Percentiles rank a stretch among this genome's conserved stretches.
Conservation (phyloP, 2,113 vertebrate species). For the Zapus hudsonius region DNA sequence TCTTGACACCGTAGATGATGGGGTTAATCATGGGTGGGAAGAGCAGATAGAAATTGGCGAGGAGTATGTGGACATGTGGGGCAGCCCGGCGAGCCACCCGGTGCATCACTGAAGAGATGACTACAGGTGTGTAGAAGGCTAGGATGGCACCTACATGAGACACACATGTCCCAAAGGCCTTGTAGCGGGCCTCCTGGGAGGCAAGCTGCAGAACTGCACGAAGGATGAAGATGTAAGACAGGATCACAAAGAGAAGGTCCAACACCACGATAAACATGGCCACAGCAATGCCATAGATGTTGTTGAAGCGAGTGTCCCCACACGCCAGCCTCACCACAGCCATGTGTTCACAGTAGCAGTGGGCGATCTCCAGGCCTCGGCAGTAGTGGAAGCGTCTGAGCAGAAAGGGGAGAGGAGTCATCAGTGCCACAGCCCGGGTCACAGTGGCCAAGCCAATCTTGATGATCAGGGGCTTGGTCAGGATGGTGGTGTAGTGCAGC, state of each 20-base stretch:
- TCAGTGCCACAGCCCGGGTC: slow-evolving; percentile 53
- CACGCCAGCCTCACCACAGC: slow-evolving; percentile 75
- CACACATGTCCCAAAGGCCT: slow-evolving; percentile 76
- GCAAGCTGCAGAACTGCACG: slow-evolving; percentile 57
- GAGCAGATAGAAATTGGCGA: slow-evolving; percentile 77
- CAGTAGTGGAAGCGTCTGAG: slow-evolving; percentile 68
- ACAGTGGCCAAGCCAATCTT: slow-evolving; percentile 62
- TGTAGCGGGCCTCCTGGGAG: slow-evolving; percentile 64
- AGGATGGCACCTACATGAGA: slow-evolving; percentile 74
- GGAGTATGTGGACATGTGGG: slow-evolving; percentile 61
- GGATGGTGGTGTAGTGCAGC: slow-evolving; percentile 62
- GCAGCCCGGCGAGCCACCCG: slow-evolving; percentile 37
- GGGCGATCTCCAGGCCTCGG: slow-evolving; percentile 46
- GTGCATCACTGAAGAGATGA: slow-evolving; percentile 77
- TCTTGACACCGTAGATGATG: slow-evolving; percentile 78
- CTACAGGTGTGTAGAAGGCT: slow-evolving; percentile 63
- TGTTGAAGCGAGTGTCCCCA: slow-evolving; percentile 74
- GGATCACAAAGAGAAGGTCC: slow-evolving; percentile 69
- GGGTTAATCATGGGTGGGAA: slow-evolving; percentile 79
- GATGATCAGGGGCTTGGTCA: slow-evolving; percentile 55
- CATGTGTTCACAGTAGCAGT: slow-evolving; percentile 80
- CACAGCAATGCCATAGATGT: slow-evolving; percentile 74
- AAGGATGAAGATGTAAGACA: slow-evolving; percentile 77
- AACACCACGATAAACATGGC: slow-evolving; percentile 73
- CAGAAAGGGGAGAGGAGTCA: slow-evolving; percentile 74